Evolutionary conservation across 2,113 vertebrate species (phyloP).

Genomic region (Etia nguti): DNA sequence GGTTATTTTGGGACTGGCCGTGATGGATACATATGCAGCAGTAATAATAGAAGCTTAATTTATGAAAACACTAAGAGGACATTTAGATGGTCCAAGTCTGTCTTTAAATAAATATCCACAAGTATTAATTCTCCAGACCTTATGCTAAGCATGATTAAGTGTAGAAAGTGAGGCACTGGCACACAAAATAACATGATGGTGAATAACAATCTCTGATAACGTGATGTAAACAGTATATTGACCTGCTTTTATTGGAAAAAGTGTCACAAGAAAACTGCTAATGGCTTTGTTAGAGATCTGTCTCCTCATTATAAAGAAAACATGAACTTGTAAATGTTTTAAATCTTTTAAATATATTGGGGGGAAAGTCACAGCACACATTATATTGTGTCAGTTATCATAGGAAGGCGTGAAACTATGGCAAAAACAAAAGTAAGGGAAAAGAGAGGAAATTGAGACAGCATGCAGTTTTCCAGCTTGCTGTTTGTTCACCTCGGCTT

Average conservation of each 20-base stretch:
- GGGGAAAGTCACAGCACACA: background rate
- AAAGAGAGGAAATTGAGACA: background rate
- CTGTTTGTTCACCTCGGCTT: background rate
- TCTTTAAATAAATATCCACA: constrained; percentile 9
- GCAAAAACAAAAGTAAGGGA: background rate
- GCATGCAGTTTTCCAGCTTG: background rate
- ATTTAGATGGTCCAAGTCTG: constrained; percentile 1
- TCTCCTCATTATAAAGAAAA: background rate
- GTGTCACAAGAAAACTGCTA: background rate
- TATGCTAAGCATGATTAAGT: background rate
- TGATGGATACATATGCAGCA: constrained; percentile 30
- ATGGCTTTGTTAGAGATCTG: background rate
- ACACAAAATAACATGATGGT: background rate
- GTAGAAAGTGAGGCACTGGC: background rate
- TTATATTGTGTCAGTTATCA: background rate
- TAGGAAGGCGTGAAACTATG: background rate
- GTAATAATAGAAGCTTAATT: constrained; percentile 20
- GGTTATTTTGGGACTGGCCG: constrained; percentile 33
- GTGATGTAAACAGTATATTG: background rate
- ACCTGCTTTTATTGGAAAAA: background rate
- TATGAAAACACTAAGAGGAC: constrained; percentile 7
- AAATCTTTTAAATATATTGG: background rate
- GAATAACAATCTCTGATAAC: background rate
- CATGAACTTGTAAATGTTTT: background rate
- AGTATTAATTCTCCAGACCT: background rate